Percentiles rank a stretch among this genome's conserved stretches.
Conservation (phyloP, 2,113 vertebrate species). For the Ptilonorhynchus violaceus region DNA sequence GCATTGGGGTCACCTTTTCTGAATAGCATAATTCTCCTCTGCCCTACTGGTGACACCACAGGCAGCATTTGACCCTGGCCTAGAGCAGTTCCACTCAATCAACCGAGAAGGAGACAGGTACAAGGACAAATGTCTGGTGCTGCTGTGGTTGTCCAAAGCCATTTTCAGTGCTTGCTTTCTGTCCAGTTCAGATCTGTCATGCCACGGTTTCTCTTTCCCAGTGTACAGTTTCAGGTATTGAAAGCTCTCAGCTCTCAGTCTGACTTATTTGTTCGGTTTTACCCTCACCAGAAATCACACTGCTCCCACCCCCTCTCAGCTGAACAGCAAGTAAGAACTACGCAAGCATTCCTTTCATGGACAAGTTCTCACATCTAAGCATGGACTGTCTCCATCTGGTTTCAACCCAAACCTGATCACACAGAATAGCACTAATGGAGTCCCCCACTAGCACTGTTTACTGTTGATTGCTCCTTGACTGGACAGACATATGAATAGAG, state of each 20-base stretch:
- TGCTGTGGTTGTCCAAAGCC: neutral
- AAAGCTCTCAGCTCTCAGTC: neutral
- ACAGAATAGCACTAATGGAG: neutral
- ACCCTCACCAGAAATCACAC: neutral
- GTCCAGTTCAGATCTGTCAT: neutral
- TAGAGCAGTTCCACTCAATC: neutral
- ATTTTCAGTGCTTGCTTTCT: neutral
- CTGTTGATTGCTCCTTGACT: neutral
- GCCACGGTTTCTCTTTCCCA: neutral
- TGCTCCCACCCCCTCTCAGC: neutral
- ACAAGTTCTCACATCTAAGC: constrained; percentile 19
- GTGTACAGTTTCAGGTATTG: neutral
- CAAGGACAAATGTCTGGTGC: neutral
- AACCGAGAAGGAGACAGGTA: neutral
- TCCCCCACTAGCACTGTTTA: neutral
- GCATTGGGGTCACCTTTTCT: neutral
- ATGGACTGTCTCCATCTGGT: neutral
- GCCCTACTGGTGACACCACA: neutral
- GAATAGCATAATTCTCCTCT: neutral
- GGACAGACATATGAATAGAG: neutral
- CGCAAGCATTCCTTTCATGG: neutral
- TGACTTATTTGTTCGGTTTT: neutral
- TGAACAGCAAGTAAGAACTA: neutral
- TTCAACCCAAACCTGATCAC: neutral
- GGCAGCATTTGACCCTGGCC: neutral